Evolutionary conservation across 1,140 invertebrate genomes (phyloP), one percentile per base, ranked within the genome.

Genomic region (Sipha flava): DNA sequence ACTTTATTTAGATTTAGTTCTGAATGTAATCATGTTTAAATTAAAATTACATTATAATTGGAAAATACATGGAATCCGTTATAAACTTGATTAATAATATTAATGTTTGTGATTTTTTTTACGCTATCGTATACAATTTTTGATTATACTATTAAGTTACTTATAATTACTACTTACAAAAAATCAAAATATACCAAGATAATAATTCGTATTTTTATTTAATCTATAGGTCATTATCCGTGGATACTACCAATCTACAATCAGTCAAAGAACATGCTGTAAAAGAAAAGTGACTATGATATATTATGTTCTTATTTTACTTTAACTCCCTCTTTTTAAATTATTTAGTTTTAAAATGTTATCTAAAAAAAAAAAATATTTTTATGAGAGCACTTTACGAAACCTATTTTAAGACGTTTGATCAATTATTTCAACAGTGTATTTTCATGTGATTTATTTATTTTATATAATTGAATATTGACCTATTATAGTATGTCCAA

Each of bases 351-450:
- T 73, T 73, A 73, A 54, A 73, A 31, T 16, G 26, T 73, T 34
- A 10, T 52, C 47, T 18, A 18, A 21, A 73, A n/a, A 52, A 26
- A 26, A 68, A 26, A 49, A 21, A 34, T 49, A 49, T 14, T 43
- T 7, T 54, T 26, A 52, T 72, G 10, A 3, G n/a, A 45, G 14
- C 23, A 23, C 66, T 68, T 68, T 45, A 45, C 23, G 31, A 45
- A 23, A 45, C 10, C 40, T n/a, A 18, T 47, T n/a, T n/a, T 37
- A 34, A 75, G 31, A 21, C n/a, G 52, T 77, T 59, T 43, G 23
- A 73, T 59, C 29, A 59, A 77, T 77, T 21, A 77, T 77, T 40
- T 77, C 34, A 26, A 77, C 73, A 77, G 49, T 77, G 73, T 77
- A 77, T 59, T 77, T 7, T 4, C 57, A 57, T 77, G 73, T 77